Base-by-base conservation (phyloP, 2,113 vertebrate genomes). In the Tychaedon coryphoeus region DNA sequence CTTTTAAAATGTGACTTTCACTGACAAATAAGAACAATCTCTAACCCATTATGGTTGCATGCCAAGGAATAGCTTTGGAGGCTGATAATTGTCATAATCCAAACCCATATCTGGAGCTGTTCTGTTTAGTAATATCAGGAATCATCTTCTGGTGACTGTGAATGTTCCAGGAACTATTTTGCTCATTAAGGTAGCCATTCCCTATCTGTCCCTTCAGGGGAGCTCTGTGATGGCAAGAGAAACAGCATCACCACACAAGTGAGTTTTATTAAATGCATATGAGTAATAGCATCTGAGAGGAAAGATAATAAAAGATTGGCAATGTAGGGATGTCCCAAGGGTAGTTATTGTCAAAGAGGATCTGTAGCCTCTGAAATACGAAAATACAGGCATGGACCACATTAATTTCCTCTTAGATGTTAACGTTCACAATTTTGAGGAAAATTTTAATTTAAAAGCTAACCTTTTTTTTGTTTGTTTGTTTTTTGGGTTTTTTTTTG, bases 261-360 rank as follows among this genome's bases (percentile, higher is more conserved):
- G 40, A 66, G 17, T 85, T 91, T 91, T 84, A 81, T 89, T 94
- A 89, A 89, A 81, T 36, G 23, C 20, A 47, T 43, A 33, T 8
- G 5, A 58, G 12, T 62, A 64, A 77, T 16, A 54, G 14, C 7
- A 25, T 42, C 47, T 74, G 60, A 92, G 51, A 89, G 57, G 26
- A 74, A 87, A 87, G 34, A 54, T 56, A 92, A 89, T 58, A 77
- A 77, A 67, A 80, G 65, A 40, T 50, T 60, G 33, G 20, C 62
- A 51, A 19, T n/a, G 14, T 71, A 19, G 17, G 19, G 8, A 26
- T 71, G 24, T 61, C 43, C 72, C 47, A 70, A 73, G 67, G 14
- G 60, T 29, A 73, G 40, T 42, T 95, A 80, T 18, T 43, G 7
- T 25, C 36, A 67, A 58, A 67, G 29, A 88, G 34, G 40, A 34